Conservation (phyloP, 2,888 invertebrate species). For the Andrena trimmerana region DNA sequence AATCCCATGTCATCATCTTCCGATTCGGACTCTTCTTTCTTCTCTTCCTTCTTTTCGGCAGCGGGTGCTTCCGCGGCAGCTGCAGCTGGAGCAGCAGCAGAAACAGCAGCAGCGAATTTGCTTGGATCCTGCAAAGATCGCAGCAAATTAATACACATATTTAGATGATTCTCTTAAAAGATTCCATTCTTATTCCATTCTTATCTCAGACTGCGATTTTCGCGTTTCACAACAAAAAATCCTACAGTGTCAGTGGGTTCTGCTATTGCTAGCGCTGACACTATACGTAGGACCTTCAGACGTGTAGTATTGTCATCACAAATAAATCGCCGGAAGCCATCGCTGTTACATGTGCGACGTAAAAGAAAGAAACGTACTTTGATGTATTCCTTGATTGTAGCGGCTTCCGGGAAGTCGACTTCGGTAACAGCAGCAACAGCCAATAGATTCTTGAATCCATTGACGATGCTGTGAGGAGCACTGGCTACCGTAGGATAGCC, state of each 20-base stretch:
- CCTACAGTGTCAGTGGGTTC: conserved; percentile 84
- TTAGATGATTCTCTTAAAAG: background rate
- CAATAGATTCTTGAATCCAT: conserved; percentile 99
- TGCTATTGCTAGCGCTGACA: conserved; percentile 85
- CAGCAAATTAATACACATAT: conserved; percentile 41
- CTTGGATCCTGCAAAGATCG: conserved; percentile 92
- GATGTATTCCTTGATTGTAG: conserved; percentile 96
- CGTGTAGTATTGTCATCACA: conserved; percentile 78
- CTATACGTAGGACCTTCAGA: conserved; percentile 77
- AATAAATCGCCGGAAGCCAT: conserved; percentile 1
- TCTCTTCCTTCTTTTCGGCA: conserved; percentile 90
- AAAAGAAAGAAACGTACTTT: conserved; percentile 87
- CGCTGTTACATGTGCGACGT: background rate
- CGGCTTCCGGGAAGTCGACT: conserved; percentile 97
- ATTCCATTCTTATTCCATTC: background rate
- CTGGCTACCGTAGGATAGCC: conserved; percentile 99
- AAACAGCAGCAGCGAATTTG: conserved; percentile 92
- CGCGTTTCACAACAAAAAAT: conserved; percentile 73
- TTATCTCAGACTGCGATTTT: conserved; percentile 77
- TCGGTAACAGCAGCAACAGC: conserved; percentile 98
- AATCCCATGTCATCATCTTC: conserved; percentile 99
- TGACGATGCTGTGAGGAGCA: conserved; percentile 98
- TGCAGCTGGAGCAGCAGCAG: conserved; percentile 87
- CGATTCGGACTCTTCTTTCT: conserved; percentile 90
- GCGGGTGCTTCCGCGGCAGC: conserved; percentile 88